A percentile compares a stretch with the other conserved stretches of the same genome.
phyloP scores from a whole-genome alignment of 2,888 invertebrate species.

The Apoda limacodes region DNA sequence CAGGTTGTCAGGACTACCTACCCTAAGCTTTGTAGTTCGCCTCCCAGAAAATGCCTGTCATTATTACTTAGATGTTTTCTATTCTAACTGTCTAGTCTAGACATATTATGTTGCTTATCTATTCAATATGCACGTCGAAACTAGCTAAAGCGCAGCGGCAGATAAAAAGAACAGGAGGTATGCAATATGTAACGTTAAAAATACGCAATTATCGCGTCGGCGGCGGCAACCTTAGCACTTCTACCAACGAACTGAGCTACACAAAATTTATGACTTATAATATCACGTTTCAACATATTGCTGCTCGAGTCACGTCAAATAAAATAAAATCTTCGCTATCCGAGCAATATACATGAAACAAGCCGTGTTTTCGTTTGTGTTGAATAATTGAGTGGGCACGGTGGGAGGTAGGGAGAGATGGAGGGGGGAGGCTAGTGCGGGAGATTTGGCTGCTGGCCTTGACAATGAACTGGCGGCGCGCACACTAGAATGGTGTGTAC shows the following conservation, averaged over 20 bases:
- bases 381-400: slow-evolving; percentile 42
- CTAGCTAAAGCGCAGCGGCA: too few species aligned
- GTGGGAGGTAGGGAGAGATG: slow-evolving; percentile 32
- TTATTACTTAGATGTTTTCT: too few species aligned
- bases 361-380: slow-evolving; percentile 41
- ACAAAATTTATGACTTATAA: too few species aligned
- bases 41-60: too few species aligned
- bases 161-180: background rate
- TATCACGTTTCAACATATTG: too few species aligned
- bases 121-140: too few species aligned
- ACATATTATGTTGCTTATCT: too few species aligned
- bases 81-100: too few species aligned
- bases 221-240: background rate
- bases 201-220: background rate
- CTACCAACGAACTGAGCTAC: too few species aligned
- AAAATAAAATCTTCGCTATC: too few species aligned
- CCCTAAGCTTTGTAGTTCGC: too few species aligned
- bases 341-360: slow-evolving; percentile 35
- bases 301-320: slow-evolving; percentile 25
- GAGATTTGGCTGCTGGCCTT: slow-evolving; percentile 68
- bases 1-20: too few species aligned
- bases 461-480: slow-evolving; percentile 66
- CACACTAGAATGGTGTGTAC: slow-evolving; percentile 38
- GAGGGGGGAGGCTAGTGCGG: slow-evolving; percentile 44
- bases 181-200: background rate